phyloP scores from a whole-genome alignment of 1,140 invertebrate species.

The Scylla paramamosain region DNA sequence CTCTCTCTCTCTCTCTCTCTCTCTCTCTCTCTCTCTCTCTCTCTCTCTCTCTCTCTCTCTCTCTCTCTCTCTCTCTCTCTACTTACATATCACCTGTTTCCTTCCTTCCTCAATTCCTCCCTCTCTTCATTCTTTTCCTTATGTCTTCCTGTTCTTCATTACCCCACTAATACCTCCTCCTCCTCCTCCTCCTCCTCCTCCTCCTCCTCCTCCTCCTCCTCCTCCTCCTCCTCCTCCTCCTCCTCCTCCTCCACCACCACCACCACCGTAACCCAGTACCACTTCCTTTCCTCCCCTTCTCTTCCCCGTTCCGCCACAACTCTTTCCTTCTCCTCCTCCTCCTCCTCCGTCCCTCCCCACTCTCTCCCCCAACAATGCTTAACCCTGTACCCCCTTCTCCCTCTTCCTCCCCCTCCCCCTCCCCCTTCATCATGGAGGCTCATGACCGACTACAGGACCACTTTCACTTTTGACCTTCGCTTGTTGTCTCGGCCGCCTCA shows the following conservation, averaged over 20 bases:
- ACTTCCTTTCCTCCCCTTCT: not conserved
- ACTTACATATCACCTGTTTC: not conserved
- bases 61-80: conserved; percentile 15
- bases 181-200: no score
- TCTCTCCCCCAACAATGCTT: no score
- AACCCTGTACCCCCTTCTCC: not conserved
- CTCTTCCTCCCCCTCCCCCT: conserved; percentile 58
- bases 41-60: conserved; percentile 1
- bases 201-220: no score
- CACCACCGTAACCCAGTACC: conserved; percentile 32
- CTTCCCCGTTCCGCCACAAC: no score
- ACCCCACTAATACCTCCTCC: no score
- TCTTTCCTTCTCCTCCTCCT: no score
- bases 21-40: conserved; percentile 38
- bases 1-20: conserved; percentile 37
- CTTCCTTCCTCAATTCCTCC: not conserved
- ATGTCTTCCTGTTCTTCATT: not conserved
- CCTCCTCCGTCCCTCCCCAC: no score
- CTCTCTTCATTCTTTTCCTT: not conserved
- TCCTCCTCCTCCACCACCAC: not conserved
- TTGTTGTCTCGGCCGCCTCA: not conserved
- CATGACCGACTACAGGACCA: conserved; percentile 25
- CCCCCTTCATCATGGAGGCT: conserved; percentile 46
- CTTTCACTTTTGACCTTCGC: conserved; percentile 37
- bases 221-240: no score